Percentiles rank a stretch among this genome's conserved stretches.
Conservation (phyloP, 2,113 vertebrate species). For the Lichenostomus cassidix region DNA sequence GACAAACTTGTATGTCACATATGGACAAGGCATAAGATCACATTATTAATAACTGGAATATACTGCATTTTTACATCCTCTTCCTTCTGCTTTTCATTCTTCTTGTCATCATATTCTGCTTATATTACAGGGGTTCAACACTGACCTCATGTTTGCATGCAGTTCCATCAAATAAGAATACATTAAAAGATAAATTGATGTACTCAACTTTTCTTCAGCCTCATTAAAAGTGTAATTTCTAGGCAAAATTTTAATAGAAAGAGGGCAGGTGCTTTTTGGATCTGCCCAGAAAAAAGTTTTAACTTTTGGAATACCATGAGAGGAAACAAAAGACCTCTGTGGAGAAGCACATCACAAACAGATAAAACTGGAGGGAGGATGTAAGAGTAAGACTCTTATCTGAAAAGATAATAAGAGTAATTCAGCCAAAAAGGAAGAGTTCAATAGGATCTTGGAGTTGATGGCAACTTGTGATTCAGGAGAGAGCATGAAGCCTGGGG, state of each 20-base stretch:
- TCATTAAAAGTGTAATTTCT: neutral
- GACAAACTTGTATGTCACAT: neutral
- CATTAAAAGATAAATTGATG: neutral
- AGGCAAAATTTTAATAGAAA: neutral
- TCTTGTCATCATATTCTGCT: neutral
- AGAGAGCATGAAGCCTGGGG: neutral
- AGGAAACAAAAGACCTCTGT: neutral
- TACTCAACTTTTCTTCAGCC: neutral
- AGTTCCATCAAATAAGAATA: neutral
- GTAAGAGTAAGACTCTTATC: neutral
- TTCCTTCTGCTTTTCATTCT: neutral
- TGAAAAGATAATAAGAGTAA: neutral
- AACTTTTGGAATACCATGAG: neutral
- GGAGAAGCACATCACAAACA: neutral
- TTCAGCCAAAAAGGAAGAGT: neutral
- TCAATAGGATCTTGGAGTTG: neutral
- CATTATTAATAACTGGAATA: neutral
- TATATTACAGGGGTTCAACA: neutral
- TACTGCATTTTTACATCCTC: neutral
- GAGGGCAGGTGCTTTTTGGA: neutral
- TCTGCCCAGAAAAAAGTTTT: neutral
- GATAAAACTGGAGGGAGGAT: neutral
- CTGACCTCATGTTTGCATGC: neutral
- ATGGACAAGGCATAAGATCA: neutral
- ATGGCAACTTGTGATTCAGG: neutral